Evolutionary conservation across 2,797 vertebrate species (phyloP).

Genomic region (Poecilia picta): DNA sequence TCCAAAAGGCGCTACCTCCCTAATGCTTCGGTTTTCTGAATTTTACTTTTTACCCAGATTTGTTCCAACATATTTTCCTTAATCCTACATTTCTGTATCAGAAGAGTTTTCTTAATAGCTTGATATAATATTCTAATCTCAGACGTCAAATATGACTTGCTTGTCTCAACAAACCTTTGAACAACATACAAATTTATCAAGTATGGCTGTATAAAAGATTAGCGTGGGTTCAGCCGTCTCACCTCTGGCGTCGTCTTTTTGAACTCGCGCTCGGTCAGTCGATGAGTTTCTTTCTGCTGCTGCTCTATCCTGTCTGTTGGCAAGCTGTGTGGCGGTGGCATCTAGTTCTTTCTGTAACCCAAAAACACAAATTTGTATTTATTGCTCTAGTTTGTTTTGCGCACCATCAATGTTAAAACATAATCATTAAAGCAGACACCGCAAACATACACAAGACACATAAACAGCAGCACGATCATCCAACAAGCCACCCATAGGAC

Average conservation of each 20-base stretch:
- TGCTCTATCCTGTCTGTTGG: conserved; percentile 99
- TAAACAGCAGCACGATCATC: conserved; percentile 34
- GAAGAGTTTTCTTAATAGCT: background rate
- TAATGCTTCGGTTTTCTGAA: background rate
- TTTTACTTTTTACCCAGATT: background rate
- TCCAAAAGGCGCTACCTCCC: background rate
- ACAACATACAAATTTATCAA: background rate
- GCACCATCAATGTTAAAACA: background rate
- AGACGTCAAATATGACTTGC: background rate
- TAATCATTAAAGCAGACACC: conserved; percentile 10
- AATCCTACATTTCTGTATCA: background rate
- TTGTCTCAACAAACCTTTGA: background rate
- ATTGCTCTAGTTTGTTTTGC: background rate
- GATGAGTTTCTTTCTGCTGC: conserved; percentile 91
- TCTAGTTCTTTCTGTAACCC: conserved; percentile 84
- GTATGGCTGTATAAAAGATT: background rate
- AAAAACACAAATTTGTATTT: conserved; percentile 36
- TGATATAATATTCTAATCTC: background rate
- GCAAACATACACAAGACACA: conserved; percentile 15
- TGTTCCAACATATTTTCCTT: background rate
- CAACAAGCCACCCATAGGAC: conserved; percentile 24
- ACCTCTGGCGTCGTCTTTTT: conserved; percentile 99
- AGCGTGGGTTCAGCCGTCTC: conserved; percentile 65
- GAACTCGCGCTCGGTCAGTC: conserved; percentile 99
- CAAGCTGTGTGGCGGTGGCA: conserved; percentile 88